phyloP scores from a whole-genome alignment of 2,797 vertebrate species.

The Sandelia bainsii region DNA sequence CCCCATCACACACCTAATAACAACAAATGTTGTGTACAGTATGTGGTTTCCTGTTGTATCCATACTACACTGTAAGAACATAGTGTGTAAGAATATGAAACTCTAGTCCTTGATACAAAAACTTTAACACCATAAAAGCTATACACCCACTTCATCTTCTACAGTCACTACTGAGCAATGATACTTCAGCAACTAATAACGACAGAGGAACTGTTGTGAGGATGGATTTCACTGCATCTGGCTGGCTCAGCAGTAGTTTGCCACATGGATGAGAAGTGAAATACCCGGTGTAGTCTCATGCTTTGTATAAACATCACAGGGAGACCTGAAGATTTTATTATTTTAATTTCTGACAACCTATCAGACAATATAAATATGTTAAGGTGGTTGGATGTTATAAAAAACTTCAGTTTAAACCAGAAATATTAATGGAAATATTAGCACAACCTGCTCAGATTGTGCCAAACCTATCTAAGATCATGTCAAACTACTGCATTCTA shows the following conservation, averaged over 20 bases:
- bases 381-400: too few relatives aligned
- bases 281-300: slow-evolving; percentile 24
- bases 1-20: not conserved
- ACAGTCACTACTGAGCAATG: slow-evolving; percentile 30
- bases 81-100: not conserved
- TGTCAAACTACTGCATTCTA: too few relatives aligned
- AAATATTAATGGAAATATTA: not conserved
- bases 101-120: not conserved
- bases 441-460: not conserved
- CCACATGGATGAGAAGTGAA: slow-evolving; percentile 28
- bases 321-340: slow-evolving; percentile 7
- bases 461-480: not conserved
- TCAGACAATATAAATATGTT: not conserved
- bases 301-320: slow-evolving; percentile 39
- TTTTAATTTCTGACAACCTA: not conserved
- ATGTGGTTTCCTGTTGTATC: not conserved
- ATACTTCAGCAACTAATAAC: slow-evolving; percentile 37
- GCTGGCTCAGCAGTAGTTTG: slow-evolving; percentile 48
- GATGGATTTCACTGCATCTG: slow-evolving; percentile 55
- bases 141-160: not conserved
- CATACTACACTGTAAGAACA: not conserved
- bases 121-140: not conserved
- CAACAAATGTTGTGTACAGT: not conserved
- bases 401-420: not conserved
- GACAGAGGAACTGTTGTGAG: slow-evolving; percentile 34